Percentiles rank a stretch among this genome's conserved stretches.
Conservation (phyloP, 2,888 invertebrate species). For the Polyploca ridens region DNA sequence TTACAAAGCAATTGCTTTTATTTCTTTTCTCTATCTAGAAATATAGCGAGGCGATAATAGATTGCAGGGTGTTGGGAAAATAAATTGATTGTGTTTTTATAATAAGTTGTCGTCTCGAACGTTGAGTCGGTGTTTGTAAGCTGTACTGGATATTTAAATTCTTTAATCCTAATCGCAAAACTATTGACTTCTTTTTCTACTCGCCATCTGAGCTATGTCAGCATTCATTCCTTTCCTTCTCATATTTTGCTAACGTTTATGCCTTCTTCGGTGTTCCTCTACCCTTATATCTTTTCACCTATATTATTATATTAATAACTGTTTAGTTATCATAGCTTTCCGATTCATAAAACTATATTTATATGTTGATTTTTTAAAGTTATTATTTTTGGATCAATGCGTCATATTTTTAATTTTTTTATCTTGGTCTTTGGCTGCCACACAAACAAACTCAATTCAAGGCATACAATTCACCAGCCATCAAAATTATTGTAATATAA, state of each 20-base stretch:
- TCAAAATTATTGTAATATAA: background rate
- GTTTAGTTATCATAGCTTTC: too few species aligned
- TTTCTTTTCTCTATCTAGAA: background rate
- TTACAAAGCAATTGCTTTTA: slow-evolving; percentile 5
- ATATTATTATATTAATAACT: background rate
- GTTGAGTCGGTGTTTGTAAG: background rate
- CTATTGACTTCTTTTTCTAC: background rate
- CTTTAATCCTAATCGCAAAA: too few species aligned
- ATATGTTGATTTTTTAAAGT: background rate
- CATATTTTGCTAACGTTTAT: background rate
- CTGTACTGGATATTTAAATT: too few species aligned
- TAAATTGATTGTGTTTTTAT: background rate
- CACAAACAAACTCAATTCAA: background rate
- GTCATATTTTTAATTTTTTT: too few species aligned
- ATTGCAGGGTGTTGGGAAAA: background rate
- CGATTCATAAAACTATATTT: background rate
- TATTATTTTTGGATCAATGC: background rate
- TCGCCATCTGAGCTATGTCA: background rate
- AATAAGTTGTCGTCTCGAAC: background rate
- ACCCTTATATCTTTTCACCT: background rate
- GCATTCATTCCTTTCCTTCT: too few species aligned
- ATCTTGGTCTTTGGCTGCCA: background rate
- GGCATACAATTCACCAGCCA: background rate
- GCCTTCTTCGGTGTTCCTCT: background rate
- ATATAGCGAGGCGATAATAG: background rate